Evolutionary conservation across 1,140 invertebrate species (phyloP).

Genomic region (Oreohelix idahoensis): DNA sequence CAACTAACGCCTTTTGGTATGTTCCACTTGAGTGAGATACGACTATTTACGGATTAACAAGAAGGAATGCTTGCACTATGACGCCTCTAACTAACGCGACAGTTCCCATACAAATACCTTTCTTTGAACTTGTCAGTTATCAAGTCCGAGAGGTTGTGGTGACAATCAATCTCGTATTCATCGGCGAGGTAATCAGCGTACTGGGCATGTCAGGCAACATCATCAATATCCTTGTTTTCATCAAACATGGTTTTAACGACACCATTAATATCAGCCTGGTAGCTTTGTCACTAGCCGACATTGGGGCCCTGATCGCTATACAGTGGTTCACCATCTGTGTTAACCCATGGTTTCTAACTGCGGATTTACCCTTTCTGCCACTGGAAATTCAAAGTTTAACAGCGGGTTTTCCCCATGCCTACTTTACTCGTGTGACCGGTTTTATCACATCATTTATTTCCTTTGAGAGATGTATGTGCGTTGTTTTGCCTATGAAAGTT

Average conservation of each 20-base stretch:
- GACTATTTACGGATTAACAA: too few relatives aligned
- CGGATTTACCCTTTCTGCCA: slow-evolving; percentile 90
- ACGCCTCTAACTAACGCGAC: too few relatives aligned
- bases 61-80: too few relatives aligned
- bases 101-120: not conserved
- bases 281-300: not conserved
- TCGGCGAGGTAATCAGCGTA: not conserved
- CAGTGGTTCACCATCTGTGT: slow-evolving; percentile 66
- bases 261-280: not conserved
- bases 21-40: too few relatives aligned
- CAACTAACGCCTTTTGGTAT: too few relatives aligned
- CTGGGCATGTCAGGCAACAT: not conserved
- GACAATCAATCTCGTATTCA: not conserved
- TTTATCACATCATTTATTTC: slow-evolving; percentile 7
- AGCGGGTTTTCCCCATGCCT: slow-evolving; percentile 91
- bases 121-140: slow-evolving; percentile 16
- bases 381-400: slow-evolving; percentile 93
- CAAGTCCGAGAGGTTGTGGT: not conserved
- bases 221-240: slow-evolving; percentile 6
- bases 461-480: slow-evolving; percentile 6
- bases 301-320: not conserved
- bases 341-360: slow-evolving; percentile 85
- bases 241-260: too few relatives aligned
- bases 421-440: slow-evolving; percentile 86
- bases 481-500: slow-evolving; percentile 67